phyloP scores from a whole-genome alignment of 2,888 invertebrate genomes.

The Allygus modestus region DNA sequence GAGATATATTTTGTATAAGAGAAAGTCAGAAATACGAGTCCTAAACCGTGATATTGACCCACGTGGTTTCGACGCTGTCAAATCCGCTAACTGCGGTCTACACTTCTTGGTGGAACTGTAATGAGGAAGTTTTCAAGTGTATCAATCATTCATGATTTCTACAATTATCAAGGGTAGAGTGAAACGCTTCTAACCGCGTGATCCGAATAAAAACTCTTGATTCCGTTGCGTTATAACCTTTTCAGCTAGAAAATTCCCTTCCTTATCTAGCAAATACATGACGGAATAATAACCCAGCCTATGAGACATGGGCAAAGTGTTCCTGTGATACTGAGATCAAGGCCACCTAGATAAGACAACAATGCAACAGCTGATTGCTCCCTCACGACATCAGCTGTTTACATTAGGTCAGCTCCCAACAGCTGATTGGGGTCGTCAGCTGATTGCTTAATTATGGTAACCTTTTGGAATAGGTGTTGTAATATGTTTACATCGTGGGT shows the following conservation, averaged over 20 bases:
- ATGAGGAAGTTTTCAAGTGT: too few relatives aligned
- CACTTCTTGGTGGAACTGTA: too few relatives aligned
- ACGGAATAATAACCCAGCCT: conserved; percentile 19
- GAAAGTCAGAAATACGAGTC: not conserved
- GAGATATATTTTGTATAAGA: not conserved
- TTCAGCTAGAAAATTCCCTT: not conserved
- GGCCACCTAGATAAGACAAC: conserved; percentile 32
- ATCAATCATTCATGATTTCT: too few relatives aligned
- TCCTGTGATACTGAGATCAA: conserved; percentile 39
- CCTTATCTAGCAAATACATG: conserved; percentile 11
- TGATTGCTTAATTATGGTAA: conserved; percentile 43
- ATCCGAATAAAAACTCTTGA: not conserved
- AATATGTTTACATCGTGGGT: conserved; percentile 20
- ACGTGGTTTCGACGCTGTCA: not conserved
- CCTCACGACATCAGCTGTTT: conserved; percentile 29
- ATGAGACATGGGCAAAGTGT: not conserved
- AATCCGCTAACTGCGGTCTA: too few relatives aligned
- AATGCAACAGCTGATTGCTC: conserved; percentile 28
- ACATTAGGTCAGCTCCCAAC: conserved; percentile 9
- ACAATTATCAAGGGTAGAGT: too few relatives aligned
- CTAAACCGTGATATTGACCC: not conserved
- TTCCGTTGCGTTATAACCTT: not conserved
- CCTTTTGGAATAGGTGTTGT: conserved; percentile 36
- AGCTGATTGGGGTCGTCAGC: conserved; percentile 32
- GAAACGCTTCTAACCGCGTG: not conserved